These are phyloP conservation scores for Anolis sagrei DNA, from an alignment of 2,113 vertebrate genomes.

Conservation along the genomic window DNA sequence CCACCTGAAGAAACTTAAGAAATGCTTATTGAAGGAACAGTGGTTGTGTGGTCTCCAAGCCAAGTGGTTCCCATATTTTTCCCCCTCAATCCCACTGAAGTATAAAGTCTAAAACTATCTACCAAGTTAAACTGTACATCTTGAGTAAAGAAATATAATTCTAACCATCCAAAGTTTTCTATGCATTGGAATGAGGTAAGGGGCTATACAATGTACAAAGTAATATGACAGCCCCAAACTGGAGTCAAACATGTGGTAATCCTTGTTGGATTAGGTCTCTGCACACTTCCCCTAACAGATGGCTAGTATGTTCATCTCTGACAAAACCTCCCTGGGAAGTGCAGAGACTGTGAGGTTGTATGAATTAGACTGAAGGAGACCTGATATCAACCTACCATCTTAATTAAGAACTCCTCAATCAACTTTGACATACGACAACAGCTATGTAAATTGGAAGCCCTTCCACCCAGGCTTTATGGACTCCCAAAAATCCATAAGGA, in stretches of 20 bases:
- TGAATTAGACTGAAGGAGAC: background rate
- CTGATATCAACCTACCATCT: background rate
- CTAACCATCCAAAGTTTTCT: background rate
- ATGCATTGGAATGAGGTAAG: background rate
- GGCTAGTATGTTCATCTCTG: background rate
- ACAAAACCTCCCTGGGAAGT: background rate
- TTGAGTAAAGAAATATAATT: background rate
- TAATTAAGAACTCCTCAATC: too few species aligned
- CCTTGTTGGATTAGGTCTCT: background rate
- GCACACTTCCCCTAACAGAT: background rate
- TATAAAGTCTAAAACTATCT: too few species aligned
- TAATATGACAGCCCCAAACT: background rate
- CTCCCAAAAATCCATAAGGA: too few species aligned
- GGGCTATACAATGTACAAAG: background rate
- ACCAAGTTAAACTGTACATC: too few species aligned
- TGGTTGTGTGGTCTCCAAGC: too few species aligned
- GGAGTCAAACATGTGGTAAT: background rate
- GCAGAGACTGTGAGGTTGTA: background rate
- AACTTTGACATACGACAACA: too few species aligned
- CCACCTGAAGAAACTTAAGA: too few species aligned
- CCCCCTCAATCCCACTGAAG: too few species aligned
- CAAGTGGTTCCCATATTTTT: too few species aligned
- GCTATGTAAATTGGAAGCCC: too few species aligned
- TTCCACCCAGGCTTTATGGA: too few species aligned
- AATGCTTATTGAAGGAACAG: too few species aligned